Base-by-base conservation (phyloP, 2,113 vertebrate genomes). In the Cebidichthys violaceus region DNA sequence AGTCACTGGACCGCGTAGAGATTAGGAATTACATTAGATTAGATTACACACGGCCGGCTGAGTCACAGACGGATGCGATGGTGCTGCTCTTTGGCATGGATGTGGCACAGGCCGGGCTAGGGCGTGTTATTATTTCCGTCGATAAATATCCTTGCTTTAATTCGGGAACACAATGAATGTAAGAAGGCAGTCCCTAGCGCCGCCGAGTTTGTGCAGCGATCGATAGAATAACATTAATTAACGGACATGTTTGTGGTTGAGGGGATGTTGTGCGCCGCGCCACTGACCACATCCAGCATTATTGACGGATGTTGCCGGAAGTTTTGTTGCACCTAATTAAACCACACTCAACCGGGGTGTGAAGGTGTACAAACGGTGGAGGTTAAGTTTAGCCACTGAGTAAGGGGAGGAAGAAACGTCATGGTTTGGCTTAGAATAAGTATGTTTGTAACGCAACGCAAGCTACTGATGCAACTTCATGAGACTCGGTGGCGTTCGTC, bases 1-100 rank as follows among this genome's bases (percentile, higher is more conserved):
- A 89, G 82, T 88, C 86, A 85, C 76, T 66, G 77, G 85, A 90
- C 88, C 91, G 80, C 76, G 0, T 70, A 69, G 83, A 89, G 90
- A 91, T 89, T 90, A 89, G 61, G 90, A 86, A 91, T 92, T 92
- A 88, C 22, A 18, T 18, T 60, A 39, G 61, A 18, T 45, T 73
- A 92, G 86, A 92, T 92, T 90, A 91, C 81, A 84, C 47, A 37
- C 57, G 77, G 68, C 14, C 76, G 69, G 72, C 41, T 52, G 73
- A 78, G 61, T 76, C 57, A 39, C 45, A 65, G 72, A 74, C 71
- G n/a, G 60, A 82, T 70, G 71, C 66, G 61, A 31, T 41, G 52
- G n/a, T 50, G 35, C 77, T 64, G 59, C 64, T 79, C 52, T 80
- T 69, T 77, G 80, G 57, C 71, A 59, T 75, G 22, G 39, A 33